These are phyloP conservation scores for Thumatha senex DNA, from an alignment of 2,888 invertebrate species.

Conservation along the genomic window DNA sequence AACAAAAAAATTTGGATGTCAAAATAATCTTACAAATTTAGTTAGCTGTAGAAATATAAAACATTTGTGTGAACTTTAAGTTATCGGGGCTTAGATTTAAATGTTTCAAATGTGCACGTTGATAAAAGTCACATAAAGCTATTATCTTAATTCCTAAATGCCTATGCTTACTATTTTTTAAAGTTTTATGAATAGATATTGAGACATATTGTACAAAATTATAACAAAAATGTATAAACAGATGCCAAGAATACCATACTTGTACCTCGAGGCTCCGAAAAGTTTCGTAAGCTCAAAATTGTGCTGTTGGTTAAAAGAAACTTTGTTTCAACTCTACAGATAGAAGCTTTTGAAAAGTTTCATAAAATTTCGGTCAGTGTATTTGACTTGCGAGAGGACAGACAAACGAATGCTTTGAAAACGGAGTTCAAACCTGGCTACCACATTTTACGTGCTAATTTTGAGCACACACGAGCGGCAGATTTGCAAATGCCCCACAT, in stretches of 20 bases:
- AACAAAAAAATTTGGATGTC: too few species aligned
- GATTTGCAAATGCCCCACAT: too few species aligned
- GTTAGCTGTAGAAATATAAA: too few species aligned
- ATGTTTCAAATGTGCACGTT: too few species aligned
- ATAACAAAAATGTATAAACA: neutral
- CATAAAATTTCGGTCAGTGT: conserved; percentile 14
- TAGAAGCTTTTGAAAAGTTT: conserved; percentile 18
- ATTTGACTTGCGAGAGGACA: conserved; percentile 14
- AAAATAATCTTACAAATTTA: too few species aligned
- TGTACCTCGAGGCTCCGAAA: neutral
- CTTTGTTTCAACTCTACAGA: conserved; percentile 1
- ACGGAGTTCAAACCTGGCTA: neutral
- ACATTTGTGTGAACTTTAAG: too few species aligned
- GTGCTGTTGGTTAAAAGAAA: conserved; percentile 6
- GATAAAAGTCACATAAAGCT: too few species aligned
- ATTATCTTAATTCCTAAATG: too few species aligned
- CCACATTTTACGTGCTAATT: neutral
- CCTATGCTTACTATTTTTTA: too few species aligned
- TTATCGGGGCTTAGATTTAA: too few species aligned
- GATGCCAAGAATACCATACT: neutral
- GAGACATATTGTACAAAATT: neutral
- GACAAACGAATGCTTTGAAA: conserved; percentile 3
- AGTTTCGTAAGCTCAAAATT: conserved; percentile 4
- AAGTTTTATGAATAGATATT: too few species aligned
- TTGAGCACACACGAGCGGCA: too few species aligned